A percentile compares a stretch with the other conserved stretches of the same genome.
These are phyloP conservation scores for Hucho hucho DNA, from an alignment of 2,113 vertebrate species.

Conservation along the genomic window DNA sequence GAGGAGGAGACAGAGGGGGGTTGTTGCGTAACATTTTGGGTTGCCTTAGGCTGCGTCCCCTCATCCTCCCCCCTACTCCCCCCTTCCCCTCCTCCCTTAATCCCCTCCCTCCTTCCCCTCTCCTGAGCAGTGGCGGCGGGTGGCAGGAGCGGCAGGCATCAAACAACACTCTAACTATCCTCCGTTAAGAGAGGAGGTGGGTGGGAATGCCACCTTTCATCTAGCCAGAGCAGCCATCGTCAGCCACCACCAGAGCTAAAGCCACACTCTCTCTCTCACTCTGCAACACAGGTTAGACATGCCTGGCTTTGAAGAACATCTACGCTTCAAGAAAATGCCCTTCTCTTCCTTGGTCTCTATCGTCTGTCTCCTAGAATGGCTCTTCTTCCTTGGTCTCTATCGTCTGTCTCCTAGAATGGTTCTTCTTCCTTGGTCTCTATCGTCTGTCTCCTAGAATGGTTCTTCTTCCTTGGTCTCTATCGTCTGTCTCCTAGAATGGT, in stretches of 20 bases:
- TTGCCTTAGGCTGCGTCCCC: constrained; percentile 31
- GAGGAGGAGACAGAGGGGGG: not conserved
- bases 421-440: constrained; percentile 20
- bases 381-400: constrained; percentile 22
- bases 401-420: not conserved
- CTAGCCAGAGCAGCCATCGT: not conserved
- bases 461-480: too few species aligned
- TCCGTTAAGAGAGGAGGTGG: constrained; percentile 26
- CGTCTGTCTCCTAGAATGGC: too few species aligned
- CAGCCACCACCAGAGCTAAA: not conserved
- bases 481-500: too few species aligned
- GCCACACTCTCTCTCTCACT: not conserved
- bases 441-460: too few species aligned
- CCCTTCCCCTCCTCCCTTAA: not conserved
- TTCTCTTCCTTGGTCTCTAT: constrained; percentile 10
- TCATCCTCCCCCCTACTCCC: constrained; percentile 34
- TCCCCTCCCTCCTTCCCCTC: not conserved
- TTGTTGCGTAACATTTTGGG: constrained; percentile 45
- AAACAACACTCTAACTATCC: constrained; percentile 42
- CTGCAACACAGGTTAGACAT: constrained; percentile 42
- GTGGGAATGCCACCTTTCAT: constrained; percentile 6
- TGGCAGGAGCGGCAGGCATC: constrained; percentile 33
- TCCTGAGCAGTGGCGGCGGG: not conserved
- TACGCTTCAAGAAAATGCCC: constrained; percentile 42
- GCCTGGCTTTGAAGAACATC: constrained; percentile 50